Base-by-base conservation (phyloP, 2,113 vertebrate genomes). In the Probosciger aterrimus region DNA sequence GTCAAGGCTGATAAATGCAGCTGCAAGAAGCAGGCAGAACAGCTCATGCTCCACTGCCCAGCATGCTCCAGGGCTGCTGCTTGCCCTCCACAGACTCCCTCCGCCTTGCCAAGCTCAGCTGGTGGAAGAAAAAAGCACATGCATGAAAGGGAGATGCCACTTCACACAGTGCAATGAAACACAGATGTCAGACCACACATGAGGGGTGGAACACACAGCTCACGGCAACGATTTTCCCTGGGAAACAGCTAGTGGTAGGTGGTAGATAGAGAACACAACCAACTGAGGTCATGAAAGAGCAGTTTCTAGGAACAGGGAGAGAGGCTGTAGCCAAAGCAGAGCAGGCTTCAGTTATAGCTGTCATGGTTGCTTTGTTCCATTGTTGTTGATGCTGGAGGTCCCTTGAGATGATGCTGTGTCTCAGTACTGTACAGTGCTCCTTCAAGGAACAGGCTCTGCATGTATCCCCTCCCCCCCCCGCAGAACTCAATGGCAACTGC, bases 151-250 rank as follows among this genome's bases (percentile, higher is more conserved):
- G 73, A 87, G 69, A 78, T 86, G 92, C 64, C 57, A 30, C 69
- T 93, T 86, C 69, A 75, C 49, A 65, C 4, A 0, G 59, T 41
- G 37, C 93, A 76, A 93, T 77, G 91, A 80, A 62, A 91, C 30
- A 33, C 92, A 95, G 77, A 93, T 88, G 91, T 73, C 3, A 11
- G 92, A 95, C 86, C 92, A 95, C 92, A 83, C 92, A 88, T 33
- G 5, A 24, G 25, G 62, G 47, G 64, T 55, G 60, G 50, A 31
- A 59, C 67, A 49, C 63, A 44, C n/a, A 78, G 46, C 50, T 70
- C 0, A 0, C 23, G 31, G 68, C 1, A 1, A 16, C 47, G n/a
- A 62, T 83, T 93, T 74, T 77, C 76, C 75, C 60, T 59, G 52
- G 37, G 23, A 74, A 86, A 70, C 37, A 46, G 43, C 82, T 68